These are phyloP conservation scores for Eublepharis macularius DNA, from an alignment of 2,113 vertebrate species.

Conservation along the genomic window DNA sequence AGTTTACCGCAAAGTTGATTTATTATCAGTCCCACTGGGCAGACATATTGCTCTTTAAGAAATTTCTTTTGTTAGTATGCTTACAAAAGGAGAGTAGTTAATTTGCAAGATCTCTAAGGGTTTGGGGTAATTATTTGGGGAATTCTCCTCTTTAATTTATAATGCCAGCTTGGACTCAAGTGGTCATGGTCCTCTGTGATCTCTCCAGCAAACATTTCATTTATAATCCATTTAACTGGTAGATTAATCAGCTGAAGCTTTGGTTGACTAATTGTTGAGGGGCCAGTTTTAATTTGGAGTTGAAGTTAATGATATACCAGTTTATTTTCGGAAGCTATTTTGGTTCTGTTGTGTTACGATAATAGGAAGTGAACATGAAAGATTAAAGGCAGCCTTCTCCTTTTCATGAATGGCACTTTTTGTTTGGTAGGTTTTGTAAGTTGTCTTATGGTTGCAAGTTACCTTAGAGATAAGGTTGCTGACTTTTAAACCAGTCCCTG, in stretches of 20 bases:
- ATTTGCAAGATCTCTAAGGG: slow-evolving; percentile 68
- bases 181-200: slow-evolving; percentile 32
- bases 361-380: not conserved
- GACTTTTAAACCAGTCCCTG: too few species aligned
- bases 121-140: slow-evolving; percentile 73
- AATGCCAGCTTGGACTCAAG: slow-evolving; percentile 62
- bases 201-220: not conserved
- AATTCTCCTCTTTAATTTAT: slow-evolving; percentile 73
- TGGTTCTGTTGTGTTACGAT: not conserved
- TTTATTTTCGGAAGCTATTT: not conserved
- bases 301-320: not conserved
- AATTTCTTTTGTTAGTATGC: slow-evolving; percentile 76
- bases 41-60: slow-evolving; percentile 68
- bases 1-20: slow-evolving; percentile 73
- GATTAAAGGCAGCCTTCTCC: not conserved
- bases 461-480: too few species aligned
- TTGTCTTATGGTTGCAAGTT: too few species aligned
- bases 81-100: slow-evolving; percentile 68
- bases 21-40: slow-evolving; percentile 69
- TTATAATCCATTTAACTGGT: not conserved
- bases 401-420: not conserved
- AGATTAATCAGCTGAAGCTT: not conserved
- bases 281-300: not conserved
- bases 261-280: not conserved
- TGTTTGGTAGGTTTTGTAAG: not conserved